Conservation (phyloP, 2,113 vertebrate species). For the Perca flavescens region DNA sequence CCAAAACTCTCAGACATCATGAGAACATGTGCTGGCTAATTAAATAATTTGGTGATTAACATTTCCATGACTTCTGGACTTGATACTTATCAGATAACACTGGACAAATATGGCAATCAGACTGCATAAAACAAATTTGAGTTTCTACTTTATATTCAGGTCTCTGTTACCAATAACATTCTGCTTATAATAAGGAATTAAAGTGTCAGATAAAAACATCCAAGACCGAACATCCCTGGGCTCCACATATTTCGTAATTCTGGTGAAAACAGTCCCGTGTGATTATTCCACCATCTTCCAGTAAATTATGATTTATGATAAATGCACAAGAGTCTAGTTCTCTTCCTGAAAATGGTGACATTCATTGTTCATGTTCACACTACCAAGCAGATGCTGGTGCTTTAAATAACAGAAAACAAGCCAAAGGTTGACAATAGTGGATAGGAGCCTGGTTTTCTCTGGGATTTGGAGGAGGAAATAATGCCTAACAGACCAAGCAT, state of each 20-base stretch:
- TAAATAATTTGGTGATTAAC: slow-evolving; percentile 10
- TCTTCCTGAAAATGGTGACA: slow-evolving; percentile 17
- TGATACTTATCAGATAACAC: slow-evolving; percentile 13
- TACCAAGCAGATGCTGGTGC: background rate
- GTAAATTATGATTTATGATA: background rate
- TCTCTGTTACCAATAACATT: background rate
- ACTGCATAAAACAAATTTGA: background rate
- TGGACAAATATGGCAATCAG: slow-evolving; percentile 2
- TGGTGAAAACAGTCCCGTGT: background rate
- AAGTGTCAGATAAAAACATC: background rate
- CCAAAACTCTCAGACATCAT: background rate
- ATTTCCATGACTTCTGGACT: slow-evolving; percentile 33
- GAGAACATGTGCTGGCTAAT: background rate
- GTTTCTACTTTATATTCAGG: background rate
- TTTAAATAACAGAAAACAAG: background rate
- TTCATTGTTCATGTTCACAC: background rate
- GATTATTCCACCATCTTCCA: background rate
- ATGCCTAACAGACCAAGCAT: slow-evolving; percentile 5
- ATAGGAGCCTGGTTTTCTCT: background rate
- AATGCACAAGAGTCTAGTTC: background rate
- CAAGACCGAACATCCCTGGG: background rate
- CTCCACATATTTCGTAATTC: background rate
- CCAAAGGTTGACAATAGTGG: background rate
- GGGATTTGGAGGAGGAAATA: slow-evolving; percentile 25
- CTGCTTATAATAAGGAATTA: slow-evolving; percentile 44